Percentiles rank a stretch among this genome's conserved stretches.
Conservation (phyloP, 2,888 invertebrate genomes). For the Eristalis intricaria region DNA sequence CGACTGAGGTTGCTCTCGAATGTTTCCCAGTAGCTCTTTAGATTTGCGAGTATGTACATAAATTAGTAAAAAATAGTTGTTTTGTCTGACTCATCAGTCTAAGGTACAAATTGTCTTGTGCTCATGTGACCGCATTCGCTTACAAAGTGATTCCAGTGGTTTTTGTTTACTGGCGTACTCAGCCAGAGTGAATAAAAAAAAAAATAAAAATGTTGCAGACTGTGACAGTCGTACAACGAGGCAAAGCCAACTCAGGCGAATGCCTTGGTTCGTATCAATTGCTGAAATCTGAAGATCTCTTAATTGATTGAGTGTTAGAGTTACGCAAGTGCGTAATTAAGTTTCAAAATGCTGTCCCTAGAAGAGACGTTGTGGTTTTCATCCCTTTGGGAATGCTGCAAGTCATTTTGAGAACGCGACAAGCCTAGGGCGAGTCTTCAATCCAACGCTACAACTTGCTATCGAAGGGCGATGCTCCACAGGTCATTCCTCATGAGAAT, state of each 20-base stretch:
- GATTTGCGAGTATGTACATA: not conserved
- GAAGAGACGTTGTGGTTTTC: not conserved
- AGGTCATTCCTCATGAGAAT: not conserved
- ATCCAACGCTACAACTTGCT: constrained; percentile 1
- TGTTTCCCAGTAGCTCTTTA: not conserved
- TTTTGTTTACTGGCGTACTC: constrained; percentile 51
- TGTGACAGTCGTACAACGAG: not conserved
- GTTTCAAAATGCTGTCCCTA: not conserved
- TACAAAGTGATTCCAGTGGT: constrained; percentile 43
- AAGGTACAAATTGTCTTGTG: not conserved
- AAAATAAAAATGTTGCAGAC: not conserved
- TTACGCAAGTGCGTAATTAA: not conserved
- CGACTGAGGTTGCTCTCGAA: no score
- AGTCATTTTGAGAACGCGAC: constrained; percentile 65
- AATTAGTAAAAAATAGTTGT: not conserved
- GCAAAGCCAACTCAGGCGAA: constrained; percentile 63
- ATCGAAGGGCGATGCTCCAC: constrained; percentile 9
- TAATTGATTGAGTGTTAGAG: not conserved
- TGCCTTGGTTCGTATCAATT: constrained; percentile 8
- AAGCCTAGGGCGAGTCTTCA: constrained; percentile 26
- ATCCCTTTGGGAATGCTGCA: constrained; percentile 29
- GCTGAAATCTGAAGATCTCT: not conserved
- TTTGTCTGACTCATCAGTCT: not conserved
- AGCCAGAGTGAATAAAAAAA: constrained; percentile 43
- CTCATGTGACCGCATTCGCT: constrained; percentile 38